Evolutionary conservation across 2,797 vertebrate species (phyloP), one percentile per base, ranked within the genome.

Genomic region (Muscicapa comitata): DNA sequence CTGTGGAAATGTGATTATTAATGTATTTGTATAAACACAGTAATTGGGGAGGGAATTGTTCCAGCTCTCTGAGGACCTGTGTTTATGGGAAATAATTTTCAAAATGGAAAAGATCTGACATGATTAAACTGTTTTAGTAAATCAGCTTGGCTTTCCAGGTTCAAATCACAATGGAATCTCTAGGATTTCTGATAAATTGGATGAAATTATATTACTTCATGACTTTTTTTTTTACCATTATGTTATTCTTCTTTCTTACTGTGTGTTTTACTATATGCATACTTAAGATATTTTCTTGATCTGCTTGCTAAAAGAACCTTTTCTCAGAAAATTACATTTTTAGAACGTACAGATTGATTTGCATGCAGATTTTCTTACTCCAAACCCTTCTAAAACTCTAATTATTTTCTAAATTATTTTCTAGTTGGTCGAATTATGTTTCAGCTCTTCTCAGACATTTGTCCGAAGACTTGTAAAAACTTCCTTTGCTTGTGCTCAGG

Each of bases 391-490:
- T 13, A 73, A 67, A 55, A 21, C 17, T 38, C 31, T 18, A 25
- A 16, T 47, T 75, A 5, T 43, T 54, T 61, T 31, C 24, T 40
- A 24, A 12, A 66, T 93, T 94, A 87, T 94, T 80, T 98, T 98
- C 77, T 85, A 99, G 99, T 99, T 98, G 99, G 99, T 95, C 99
- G 99, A 72, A 99, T 99, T 96, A 99, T 99, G 96, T 99, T 99
- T 98, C 99, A 99, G 89, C 99, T 99, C 87, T 99, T 99, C 98
- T 99, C 98, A 38, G 99, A 99, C 94, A 97, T 99, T 95, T 99
- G 99, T 98, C 99, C 99, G 93, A 99, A 99, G 98, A 99, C 99
- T 45, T 99, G 99, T 97, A 99, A 99, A 98, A 99, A 99, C 97
- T 99, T 99, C 96, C 99, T 99, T 94, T 99, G 98, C 97, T 97